Percentiles rank a stretch among this genome's conserved stretches.
phyloP scores from a whole-genome alignment of 2,797 vertebrate species.

The Semotilus atromaculatus region DNA sequence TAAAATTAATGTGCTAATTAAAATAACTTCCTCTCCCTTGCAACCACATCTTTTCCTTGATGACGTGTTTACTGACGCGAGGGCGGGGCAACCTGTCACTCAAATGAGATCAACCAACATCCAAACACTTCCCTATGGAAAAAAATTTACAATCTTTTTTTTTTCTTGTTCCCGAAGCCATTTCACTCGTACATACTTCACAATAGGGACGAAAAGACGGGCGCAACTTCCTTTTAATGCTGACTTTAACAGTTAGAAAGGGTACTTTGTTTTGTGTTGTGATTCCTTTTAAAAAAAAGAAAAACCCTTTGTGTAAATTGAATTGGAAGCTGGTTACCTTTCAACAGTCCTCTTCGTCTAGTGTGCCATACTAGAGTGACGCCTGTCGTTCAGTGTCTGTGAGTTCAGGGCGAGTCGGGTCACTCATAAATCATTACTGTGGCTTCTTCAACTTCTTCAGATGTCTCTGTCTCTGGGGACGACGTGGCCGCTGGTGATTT shows the following conservation, averaged over 20 bases:
- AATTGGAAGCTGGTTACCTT: constrained; percentile 1
- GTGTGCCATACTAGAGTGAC: constrained; percentile 16
- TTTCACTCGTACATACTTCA: too few species aligned
- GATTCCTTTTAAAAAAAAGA: background rate
- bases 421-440: constrained; percentile 52
- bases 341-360: background rate
- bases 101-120: background rate
- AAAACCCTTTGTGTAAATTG: background rate
- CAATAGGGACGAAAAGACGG: background rate
- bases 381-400: constrained; percentile 38
- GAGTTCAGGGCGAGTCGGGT: constrained; percentile 30
- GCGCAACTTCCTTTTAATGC: background rate
- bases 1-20: too few species aligned
- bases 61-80: background rate
- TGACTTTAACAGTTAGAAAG: background rate
- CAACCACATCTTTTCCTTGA: background rate
- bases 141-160: background rate
- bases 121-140: background rate
- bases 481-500: constrained; percentile 11
- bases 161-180: background rate
- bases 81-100: background rate
- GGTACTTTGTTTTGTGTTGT: too few species aligned
- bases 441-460: constrained; percentile 12
- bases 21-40: background rate
- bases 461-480: constrained; percentile 29